Conservation (phyloP, 1,140 invertebrate species). For the Zeugodacus cucurbitae region DNA sequence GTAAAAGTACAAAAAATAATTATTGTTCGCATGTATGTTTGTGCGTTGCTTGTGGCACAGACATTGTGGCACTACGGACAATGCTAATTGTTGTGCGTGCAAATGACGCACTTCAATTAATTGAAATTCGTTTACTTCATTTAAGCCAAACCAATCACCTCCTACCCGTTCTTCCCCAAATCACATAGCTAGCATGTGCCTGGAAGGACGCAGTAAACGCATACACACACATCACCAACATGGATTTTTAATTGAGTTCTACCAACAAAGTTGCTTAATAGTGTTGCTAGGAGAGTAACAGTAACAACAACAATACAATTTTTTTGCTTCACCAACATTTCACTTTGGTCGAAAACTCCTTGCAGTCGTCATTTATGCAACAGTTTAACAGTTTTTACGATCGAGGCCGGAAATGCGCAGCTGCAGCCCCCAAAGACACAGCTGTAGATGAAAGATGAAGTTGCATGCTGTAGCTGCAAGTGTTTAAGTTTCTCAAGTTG, state of each 20-base stretch:
- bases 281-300: background rate
- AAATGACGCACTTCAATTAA: constrained; percentile 38
- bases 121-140: constrained; percentile 37
- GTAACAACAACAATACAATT: background rate
- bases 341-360: background rate
- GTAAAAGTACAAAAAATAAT: background rate
- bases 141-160: background rate
- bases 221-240: background rate
- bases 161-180: background rate
- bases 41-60: background rate
- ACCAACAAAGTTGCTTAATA: constrained; percentile 23
- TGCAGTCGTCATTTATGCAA: constrained; percentile 10
- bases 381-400: constrained; percentile 33
- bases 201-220: background rate
- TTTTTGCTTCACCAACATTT: background rate
- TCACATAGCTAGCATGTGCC: background rate
- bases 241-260: constrained; percentile 27
- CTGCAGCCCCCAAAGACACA: constrained; percentile 8
- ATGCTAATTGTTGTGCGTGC: constrained; percentile 33
- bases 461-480: background rate
- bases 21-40: background rate
- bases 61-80: background rate
- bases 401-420: constrained; percentile 24
- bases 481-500: constrained; percentile 33
- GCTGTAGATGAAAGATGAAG: constrained; percentile 22